These are phyloP conservation scores for Xylota sylvarum DNA, from an alignment of 2,888 invertebrate species.

Conservation along the genomic window DNA sequence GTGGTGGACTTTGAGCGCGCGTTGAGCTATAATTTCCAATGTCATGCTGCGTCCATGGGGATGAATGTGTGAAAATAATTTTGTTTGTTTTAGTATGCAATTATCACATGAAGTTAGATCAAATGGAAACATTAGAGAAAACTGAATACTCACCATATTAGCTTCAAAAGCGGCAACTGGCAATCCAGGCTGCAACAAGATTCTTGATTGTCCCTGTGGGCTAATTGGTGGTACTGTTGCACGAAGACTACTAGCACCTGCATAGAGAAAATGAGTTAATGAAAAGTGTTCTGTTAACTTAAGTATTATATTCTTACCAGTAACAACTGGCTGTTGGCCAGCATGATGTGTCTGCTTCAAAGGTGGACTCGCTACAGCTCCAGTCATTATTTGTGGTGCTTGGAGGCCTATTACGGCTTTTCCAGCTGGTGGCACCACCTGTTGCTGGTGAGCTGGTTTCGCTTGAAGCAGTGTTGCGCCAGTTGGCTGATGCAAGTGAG, in stretches of 20 bases:
- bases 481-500: slow-evolving; percentile 81
- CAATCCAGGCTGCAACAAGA: slow-evolving; percentile 86
- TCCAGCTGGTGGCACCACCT: slow-evolving; percentile 73
- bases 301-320: slow-evolving; percentile 81
- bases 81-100: slow-evolving; percentile 40
- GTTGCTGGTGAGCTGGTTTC: slow-evolving; percentile 77
- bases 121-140: not conserved
- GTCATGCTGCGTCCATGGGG: slow-evolving; percentile 86
- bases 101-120: not conserved
- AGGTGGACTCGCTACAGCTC: slow-evolving; percentile 87
- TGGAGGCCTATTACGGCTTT: slow-evolving; percentile 83
- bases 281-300: not conserved
- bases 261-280: slow-evolving; percentile 17
- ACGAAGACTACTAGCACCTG: slow-evolving; percentile 86
- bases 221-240: slow-evolving; percentile 87
- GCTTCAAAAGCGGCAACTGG: slow-evolving; percentile 88
- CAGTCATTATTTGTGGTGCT: slow-evolving; percentile 85
- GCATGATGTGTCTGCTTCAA: slow-evolving; percentile 85
- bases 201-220: slow-evolving; percentile 87
- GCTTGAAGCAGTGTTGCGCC: slow-evolving; percentile 79
- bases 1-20: slow-evolving; percentile 91
- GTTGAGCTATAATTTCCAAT: slow-evolving; percentile 84
- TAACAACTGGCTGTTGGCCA: slow-evolving; percentile 85
- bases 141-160: slow-evolving; percentile 88
- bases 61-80: slow-evolving; percentile 53